Evolutionary conservation across 2,797 vertebrate genomes (phyloP).

Genomic region (Gymnoscopelus microlampas): DNA sequence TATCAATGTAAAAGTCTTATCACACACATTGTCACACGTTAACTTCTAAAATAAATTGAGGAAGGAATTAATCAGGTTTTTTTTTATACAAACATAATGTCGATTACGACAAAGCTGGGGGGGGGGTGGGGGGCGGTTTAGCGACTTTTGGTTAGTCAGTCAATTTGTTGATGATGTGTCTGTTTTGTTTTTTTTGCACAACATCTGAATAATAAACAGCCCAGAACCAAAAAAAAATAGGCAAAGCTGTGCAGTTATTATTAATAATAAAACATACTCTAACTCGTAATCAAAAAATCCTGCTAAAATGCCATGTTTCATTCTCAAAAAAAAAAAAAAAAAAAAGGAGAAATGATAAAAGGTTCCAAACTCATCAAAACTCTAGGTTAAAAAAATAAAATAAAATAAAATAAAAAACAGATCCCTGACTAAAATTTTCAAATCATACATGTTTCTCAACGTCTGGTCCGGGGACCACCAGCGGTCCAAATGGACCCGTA

Average conservation of each 20-base stretch:
- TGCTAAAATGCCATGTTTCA: slow-evolving; percentile 54
- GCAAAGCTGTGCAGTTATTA: slow-evolving; percentile 18
- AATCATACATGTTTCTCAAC: slow-evolving; percentile 28
- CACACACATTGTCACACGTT: slow-evolving; percentile 62
- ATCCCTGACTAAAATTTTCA: slow-evolving; percentile 56
- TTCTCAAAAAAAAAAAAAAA: slow-evolving; percentile 37
- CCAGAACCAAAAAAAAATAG: background rate
- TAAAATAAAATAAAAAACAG: background rate
- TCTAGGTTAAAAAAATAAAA: slow-evolving; percentile 50
- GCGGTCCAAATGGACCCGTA: too few species aligned
- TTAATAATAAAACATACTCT: slow-evolving; percentile 5
- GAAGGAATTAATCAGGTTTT: slow-evolving; percentile 65
- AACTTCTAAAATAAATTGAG: slow-evolving; percentile 64
- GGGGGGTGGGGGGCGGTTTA: slow-evolving; percentile 8
- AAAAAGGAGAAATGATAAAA: too few species aligned
- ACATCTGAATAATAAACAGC: slow-evolving; percentile 25
- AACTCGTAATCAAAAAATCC: slow-evolving; percentile 46
- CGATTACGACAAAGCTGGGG: slow-evolving; percentile 41
- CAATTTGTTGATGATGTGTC: slow-evolving; percentile 31
- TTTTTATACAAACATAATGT: slow-evolving; percentile 60
- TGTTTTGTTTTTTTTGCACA: slow-evolving; percentile 8
- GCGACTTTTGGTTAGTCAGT: slow-evolving; percentile 67
- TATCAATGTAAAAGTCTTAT: slow-evolving; percentile 55
- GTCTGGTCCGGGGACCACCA: too few species aligned
- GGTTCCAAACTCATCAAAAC: slow-evolving; percentile 38